Base-by-base conservation (phyloP, 2,113 vertebrate genomes). In the Cavia aperea region DNA sequence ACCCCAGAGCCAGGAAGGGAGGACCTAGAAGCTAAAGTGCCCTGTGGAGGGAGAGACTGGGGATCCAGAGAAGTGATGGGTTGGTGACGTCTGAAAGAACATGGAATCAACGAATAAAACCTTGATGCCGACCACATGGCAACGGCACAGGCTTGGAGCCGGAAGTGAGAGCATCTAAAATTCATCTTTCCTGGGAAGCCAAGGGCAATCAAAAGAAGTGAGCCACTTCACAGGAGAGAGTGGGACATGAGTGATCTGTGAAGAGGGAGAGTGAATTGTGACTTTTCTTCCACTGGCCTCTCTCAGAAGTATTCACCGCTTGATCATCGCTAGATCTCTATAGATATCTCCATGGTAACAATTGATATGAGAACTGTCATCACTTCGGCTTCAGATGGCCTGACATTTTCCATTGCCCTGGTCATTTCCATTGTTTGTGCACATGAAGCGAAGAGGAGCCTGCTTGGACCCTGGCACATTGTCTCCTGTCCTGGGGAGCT, bases 291-390 rank as follows among this genome's bases (percentile, higher is more conserved):
- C 60, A 33, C 63, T 36, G 62, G 77, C 46, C 81, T 92, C 81
- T 92, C 81, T 87, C 91, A 46, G 81, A 90, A 92, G 33, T 82
- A 65, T 92, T 88, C 85, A 56, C 70, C 89, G 70, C 23, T 36
- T 78, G 39, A 66, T 89, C 60, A 15, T 87, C 46, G 75, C 89
- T 92, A 89, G 92, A 78, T 95, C 94, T 90, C 88, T 77, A 77
- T 81, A 95, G 94, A 66, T 93, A 86, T 95, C 89, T 79, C 96
- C 90, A 95, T 91, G 91, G 89, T 81, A 95, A 95, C 96, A 81
- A 68, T 78, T 92, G 94, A 93, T 91, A 89, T 54, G 86, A 93
- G 72, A 92, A 72, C 85, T 93, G 79, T 33, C 51, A 81, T 72
- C 75, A 49, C 46, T 89, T 92, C 51, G 78, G 84, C 77, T 88